Evolutionary conservation across 2,888 invertebrate genomes (phyloP).

Genomic region (Harpalus rufipes): DNA sequence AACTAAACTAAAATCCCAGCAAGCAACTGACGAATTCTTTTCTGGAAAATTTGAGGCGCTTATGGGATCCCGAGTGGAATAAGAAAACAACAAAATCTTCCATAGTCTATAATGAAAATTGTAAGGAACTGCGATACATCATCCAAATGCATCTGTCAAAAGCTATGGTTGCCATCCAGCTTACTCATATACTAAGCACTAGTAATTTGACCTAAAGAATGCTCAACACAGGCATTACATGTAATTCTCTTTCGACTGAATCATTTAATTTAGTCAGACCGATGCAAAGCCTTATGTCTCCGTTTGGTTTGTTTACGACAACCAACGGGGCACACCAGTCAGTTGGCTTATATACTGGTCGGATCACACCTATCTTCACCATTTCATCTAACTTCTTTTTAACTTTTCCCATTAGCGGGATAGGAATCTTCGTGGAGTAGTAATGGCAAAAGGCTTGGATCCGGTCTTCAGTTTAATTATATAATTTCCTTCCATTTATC

Average conservation of each 20-base stretch:
- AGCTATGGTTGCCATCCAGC: not conserved
- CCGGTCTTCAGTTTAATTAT: not conserved
- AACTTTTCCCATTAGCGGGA: constrained; percentile 29
- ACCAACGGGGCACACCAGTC: not conserved
- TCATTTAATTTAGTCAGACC: not conserved
- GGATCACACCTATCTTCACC: not conserved
- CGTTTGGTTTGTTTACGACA: constrained; percentile 6
- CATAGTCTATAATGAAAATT: too few species aligned
- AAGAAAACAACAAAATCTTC: too few species aligned
- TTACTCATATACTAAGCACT: not conserved
- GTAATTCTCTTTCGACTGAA: constrained; percentile 10
- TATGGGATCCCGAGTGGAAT: too few species aligned
- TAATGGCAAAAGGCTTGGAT: not conserved
- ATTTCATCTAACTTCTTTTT: constrained; percentile 36
- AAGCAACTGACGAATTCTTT: too few species aligned
- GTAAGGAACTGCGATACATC: not conserved
- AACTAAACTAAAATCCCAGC: too few species aligned
- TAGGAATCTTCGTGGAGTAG: constrained; percentile 23
- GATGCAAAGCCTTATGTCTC: not conserved
- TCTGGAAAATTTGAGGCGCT: too few species aligned
- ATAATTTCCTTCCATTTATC: constrained; percentile 11
- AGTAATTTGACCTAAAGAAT: not conserved
- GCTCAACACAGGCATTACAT: not conserved
- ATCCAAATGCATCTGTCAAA: not conserved
- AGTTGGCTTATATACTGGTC: constrained; percentile 27